Conservation (phyloP, 2,113 vertebrate species). For the Poeciliopsis retropinna region DNA sequence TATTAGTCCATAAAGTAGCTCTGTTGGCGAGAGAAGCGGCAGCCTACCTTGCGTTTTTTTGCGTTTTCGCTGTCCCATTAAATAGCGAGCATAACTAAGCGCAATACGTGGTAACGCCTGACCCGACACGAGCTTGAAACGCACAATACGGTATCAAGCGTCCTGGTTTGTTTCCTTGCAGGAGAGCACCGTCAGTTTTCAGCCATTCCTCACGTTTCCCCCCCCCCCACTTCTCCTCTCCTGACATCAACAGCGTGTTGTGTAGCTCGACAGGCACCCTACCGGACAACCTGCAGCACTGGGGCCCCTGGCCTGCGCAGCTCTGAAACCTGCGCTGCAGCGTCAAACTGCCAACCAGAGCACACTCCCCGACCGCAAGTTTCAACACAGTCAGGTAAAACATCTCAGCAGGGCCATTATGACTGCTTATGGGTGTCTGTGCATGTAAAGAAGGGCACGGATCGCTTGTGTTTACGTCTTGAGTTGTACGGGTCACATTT, state of each 20-base stretch:
- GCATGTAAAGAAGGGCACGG: background rate
- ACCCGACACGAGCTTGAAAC: constrained; percentile 21
- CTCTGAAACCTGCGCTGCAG: constrained; percentile 45
- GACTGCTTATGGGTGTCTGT: constrained; percentile 1
- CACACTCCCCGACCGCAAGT: constrained; percentile 8
- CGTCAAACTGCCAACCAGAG: constrained; percentile 17
- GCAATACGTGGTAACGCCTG: constrained; percentile 22
- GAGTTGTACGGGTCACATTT: background rate
- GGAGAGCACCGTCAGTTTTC: constrained; percentile 69
- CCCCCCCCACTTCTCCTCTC: constrained; percentile 57
- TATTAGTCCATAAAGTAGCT: constrained; percentile 66
- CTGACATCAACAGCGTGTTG: constrained; percentile 72
- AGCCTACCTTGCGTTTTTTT: constrained; percentile 72
- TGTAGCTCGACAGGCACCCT: constrained; percentile 69
- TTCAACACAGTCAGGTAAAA: constrained; percentile 23
- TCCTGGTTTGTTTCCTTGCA: constrained; percentile 61
- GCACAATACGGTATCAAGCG: constrained; percentile 17
- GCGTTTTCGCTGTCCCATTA: constrained; percentile 74
- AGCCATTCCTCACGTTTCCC: constrained; percentile 72
- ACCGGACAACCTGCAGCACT: constrained; percentile 75
- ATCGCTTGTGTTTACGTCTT: background rate
- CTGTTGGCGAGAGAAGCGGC: constrained; percentile 65
- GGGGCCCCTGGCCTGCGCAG: constrained; percentile 54
- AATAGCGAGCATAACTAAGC: constrained; percentile 38
- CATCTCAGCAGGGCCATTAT: background rate